These are phyloP conservation scores for Zoroaster sp. DNA, from an alignment of 53 echinoderm and acorn worm genomes.

Conservation along the genomic window DNA sequence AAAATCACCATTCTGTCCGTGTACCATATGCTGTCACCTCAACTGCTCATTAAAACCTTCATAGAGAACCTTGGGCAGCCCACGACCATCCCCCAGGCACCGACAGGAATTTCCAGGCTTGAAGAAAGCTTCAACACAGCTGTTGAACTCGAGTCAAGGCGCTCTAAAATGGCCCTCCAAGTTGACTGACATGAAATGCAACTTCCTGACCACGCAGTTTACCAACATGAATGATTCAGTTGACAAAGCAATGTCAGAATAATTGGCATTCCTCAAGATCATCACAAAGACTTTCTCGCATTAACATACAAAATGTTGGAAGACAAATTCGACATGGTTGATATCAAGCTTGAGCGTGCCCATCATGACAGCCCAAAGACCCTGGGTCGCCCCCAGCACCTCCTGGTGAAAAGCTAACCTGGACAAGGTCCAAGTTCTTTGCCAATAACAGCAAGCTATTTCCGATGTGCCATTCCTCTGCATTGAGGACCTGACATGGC, in stretches of 20 bases:
- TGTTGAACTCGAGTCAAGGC: not conserved
- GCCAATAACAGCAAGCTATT: not conserved
- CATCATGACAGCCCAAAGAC: not conserved
- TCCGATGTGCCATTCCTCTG: not conserved
- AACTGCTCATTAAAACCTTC: too few species aligned
- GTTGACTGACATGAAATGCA: not conserved
- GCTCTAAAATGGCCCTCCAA: not conserved
- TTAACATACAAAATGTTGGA: not conserved
- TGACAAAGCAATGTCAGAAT: not conserved
- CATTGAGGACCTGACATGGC: not conserved
- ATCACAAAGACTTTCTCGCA: not conserved
- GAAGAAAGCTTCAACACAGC: not conserved
- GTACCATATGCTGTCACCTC: too few species aligned
- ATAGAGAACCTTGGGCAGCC: too few species aligned
- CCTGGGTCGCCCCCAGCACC: not conserved
- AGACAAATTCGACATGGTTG: not conserved
- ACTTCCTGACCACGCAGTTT: not conserved
- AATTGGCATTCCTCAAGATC: not conserved
- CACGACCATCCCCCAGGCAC: not conserved
- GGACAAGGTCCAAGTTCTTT: not conserved
- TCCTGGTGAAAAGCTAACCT: not conserved
- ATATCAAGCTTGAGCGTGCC: conserved; percentile 7
- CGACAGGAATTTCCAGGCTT: not conserved
- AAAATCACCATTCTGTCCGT: too few species aligned
- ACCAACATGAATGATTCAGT: not conserved